These are phyloP conservation scores for Elanoides forficatus DNA, from an alignment of 2,113 vertebrate species.

Conservation along the genomic window DNA sequence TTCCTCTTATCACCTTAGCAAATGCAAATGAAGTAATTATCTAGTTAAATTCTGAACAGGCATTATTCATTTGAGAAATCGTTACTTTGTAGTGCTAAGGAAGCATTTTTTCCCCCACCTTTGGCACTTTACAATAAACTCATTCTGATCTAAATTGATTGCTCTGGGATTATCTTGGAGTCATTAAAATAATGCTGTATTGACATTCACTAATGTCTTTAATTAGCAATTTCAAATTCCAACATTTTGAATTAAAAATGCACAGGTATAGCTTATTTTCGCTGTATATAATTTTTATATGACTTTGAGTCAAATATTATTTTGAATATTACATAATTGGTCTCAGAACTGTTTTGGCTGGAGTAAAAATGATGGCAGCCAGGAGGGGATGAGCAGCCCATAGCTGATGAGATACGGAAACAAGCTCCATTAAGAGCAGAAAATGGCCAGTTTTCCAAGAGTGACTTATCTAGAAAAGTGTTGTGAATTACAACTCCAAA, in stretches of 20 bases:
- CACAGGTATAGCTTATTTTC: slow-evolving; percentile 76
- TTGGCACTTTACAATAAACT: slow-evolving; percentile 82
- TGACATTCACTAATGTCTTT: slow-evolving; percentile 86
- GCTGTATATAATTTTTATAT: slow-evolving; percentile 69
- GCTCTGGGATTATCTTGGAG: slow-evolving; percentile 84
- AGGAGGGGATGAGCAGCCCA: neutral
- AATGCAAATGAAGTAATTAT: slow-evolving; percentile 75
- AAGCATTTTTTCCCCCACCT: slow-evolving; percentile 77
- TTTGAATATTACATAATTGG: neutral
- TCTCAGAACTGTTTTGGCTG: neutral
- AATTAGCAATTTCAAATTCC: slow-evolving; percentile 85
- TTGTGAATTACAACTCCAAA: neutral
- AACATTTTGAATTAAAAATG: slow-evolving; percentile 80
- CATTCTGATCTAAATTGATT: slow-evolving; percentile 90
- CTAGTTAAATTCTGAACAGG: slow-evolving; percentile 73
- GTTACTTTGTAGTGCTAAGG: slow-evolving; percentile 74
- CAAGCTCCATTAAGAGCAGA: neutral
- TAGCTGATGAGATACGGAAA: neutral
- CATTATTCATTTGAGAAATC: slow-evolving; percentile 80
- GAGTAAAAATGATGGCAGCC: neutral
- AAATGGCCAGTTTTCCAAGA: neutral
- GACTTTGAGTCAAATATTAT: slow-evolving; percentile 65
- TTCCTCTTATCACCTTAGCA: slow-evolving; percentile 61
- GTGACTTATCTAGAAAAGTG: neutral
- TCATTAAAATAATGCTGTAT: slow-evolving; percentile 92